These are phyloP conservation scores for Chionomys nivalis DNA, from an alignment of 2,113 vertebrate genomes.

Conservation along the genomic window DNA sequence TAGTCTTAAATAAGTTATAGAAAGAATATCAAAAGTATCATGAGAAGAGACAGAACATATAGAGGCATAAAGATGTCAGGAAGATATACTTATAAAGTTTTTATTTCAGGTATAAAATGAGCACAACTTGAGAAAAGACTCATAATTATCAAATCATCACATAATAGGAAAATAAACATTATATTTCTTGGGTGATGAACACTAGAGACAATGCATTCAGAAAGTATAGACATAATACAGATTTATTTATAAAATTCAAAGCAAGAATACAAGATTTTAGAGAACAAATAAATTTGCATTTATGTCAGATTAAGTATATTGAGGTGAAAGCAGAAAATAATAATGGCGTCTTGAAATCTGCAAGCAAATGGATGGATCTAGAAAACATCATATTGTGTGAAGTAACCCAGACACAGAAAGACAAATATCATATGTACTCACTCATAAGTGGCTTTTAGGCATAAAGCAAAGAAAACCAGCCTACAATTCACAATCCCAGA, in stretches of 20 bases:
- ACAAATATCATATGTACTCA: too few species aligned
- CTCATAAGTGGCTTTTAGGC: too few species aligned
- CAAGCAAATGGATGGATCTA: too few species aligned
- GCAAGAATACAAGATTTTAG: background rate
- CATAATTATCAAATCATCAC: background rate
- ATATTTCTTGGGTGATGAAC: background rate
- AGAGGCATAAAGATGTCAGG: background rate
- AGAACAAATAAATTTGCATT: background rate
- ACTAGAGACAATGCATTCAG: background rate
- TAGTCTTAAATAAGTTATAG: background rate
- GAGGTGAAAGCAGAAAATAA: too few species aligned
- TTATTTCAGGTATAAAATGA: background rate
- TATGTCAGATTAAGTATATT: background rate
- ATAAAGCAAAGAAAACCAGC: too few species aligned
- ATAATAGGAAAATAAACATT: background rate
- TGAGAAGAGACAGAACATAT: background rate
- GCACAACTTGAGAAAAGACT: background rate
- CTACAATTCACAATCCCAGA: too few species aligned
- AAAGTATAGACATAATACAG: background rate
- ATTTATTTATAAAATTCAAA: background rate
- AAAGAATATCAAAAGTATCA: background rate
- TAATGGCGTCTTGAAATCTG: too few species aligned
- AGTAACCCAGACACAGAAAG: too few species aligned
- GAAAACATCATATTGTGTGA: too few species aligned
- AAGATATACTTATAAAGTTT: background rate